Base-by-base conservation (phyloP, 2,797 vertebrate genomes). In the Syndactyla subalaris region DNA sequence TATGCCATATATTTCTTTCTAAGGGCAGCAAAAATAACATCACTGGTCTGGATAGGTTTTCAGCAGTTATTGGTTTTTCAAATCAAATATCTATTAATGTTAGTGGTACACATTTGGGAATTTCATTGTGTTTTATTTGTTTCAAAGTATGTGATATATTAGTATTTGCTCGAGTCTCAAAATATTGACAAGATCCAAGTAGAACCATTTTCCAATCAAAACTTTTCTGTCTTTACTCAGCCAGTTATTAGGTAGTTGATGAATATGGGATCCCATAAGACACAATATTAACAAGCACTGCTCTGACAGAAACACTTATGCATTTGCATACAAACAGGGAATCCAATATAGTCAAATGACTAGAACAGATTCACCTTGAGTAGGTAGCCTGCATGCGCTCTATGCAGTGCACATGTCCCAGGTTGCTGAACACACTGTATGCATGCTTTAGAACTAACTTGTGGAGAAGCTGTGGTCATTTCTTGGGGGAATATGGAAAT, bases 401-500 rank as follows among this genome's bases (percentile, higher is more conserved):
- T 17, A 13, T 55, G n/a, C 13, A 49, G 5, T 14, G 3, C 4
- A 4, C 1, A 1, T 57, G 13, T 61, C 20, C 29, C 29, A 45
- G 6, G 26, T 22, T 62, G 12, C 17, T 68, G 26, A 39, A 32
- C 20, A n/a, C 32, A 24, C 8, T 39, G 23, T 9, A 39, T 10
- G 5, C 10, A 6, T 14, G 6, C 9, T 68, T 66, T 49, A 45
- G 45, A 62, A 57, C 10, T 55, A 59, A 75, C 22, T 16, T 73
- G 5, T 12, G 8, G 3, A 7, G 75, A 67, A 75, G 0, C 2
- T 41, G 15, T 76, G 19, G 14, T 34, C n/a, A 19, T 63, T 80
- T 52, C 16, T 26, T 14, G 9, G 7, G 10, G 7, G 2, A 63
- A n/a, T 39, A 59, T 6, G 5, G 43, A 45, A 32, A 52, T 58